Evolutionary conservation across 2,888 invertebrate species (phyloP).

Genomic region (Stenoptilia bipunctidactyla): DNA sequence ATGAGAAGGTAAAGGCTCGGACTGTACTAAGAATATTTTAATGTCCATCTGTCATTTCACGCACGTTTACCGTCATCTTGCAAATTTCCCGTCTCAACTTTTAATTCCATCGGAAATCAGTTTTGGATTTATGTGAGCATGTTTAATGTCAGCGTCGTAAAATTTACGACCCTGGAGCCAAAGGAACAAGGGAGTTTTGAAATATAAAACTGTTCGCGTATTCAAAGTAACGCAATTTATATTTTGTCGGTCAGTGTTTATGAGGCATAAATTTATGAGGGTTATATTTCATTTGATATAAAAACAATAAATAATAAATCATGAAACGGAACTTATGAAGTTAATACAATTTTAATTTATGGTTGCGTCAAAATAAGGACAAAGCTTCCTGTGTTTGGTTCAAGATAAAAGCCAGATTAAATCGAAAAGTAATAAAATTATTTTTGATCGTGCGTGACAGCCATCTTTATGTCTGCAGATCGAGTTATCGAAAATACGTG

Average conservation of each 20-base stretch:
- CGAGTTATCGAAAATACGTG: too few species aligned
- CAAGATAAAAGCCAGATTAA: too few species aligned
- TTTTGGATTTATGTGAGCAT: slow-evolving; percentile 35
- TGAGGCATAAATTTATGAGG: slow-evolving; percentile 38
- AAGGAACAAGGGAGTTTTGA: slow-evolving; percentile 37
- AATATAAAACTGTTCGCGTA: slow-evolving; percentile 47
- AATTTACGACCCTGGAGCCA: slow-evolving; percentile 32
- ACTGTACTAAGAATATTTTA: slow-evolving; percentile 51
- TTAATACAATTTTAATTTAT: background rate
- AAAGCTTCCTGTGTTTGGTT: slow-evolving; percentile 26
- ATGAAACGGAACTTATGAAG: background rate
- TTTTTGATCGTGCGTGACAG: too few species aligned
- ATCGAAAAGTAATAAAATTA: too few species aligned
- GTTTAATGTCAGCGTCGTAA: slow-evolving; percentile 34
- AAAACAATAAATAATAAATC: slow-evolving; percentile 1
- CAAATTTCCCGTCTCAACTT: slow-evolving; percentile 45
- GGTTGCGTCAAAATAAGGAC: slow-evolving; percentile 18
- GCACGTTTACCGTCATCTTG: slow-evolving; percentile 57
- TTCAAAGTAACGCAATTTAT: slow-evolving; percentile 39
- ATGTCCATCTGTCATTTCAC: slow-evolving; percentile 62
- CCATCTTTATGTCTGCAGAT: too few species aligned
- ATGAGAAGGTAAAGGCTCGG: slow-evolving; percentile 53
- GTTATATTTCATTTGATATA: slow-evolving; percentile 23
- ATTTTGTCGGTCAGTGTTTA: slow-evolving; percentile 39
- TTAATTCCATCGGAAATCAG: slow-evolving; percentile 42